Base-by-base conservation (phyloP, 2,113 vertebrate genomes). In the Nestor notabilis region DNA sequence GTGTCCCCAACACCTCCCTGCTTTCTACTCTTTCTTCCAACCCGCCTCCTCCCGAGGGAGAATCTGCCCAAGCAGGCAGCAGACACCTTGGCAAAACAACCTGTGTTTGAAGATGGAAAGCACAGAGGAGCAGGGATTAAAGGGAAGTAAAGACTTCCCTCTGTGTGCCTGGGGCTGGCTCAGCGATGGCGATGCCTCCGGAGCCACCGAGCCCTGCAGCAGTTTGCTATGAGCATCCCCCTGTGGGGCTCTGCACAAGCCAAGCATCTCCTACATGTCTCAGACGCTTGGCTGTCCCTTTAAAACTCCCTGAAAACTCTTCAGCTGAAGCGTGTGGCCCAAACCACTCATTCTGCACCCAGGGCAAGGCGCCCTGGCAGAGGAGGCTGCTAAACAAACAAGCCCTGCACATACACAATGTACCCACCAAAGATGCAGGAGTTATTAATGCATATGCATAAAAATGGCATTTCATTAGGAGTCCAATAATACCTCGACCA, bases 91-190 rank as follows among this genome's bases (percentile, higher is more conserved):
- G 74, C 52, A 82, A 69, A 79, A 14, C 41, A 70, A 29, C 35
- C 46, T 9, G 53, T 66, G 52, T 80, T 68, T 80, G 90, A 47
- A 83, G 83, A 63, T 1, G 16, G 58, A 86, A 94, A 53, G 52
- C 63, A 27, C 76, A 72, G 87, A 64, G 68, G 80, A 93, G 85
- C 76, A 37, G 71, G 55, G 84, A 83, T 83, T 33, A 65, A 82
- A 83, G 64, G 33, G 47, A 44, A 91, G 29, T 3, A 49, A 89
- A 94, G 5, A 72, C 19, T 23, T 93, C 52, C 80, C 43, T 58
- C 35, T 6, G 49, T 3, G 3, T 43, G 84, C 90, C 76, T 6
- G 39, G 86, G 83, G 89, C 77, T 53, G 84, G 63, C 86, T 74
- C 46, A 9, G 82, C 7, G 1, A 49, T 29, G 17, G 63, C 9